Base-by-base conservation (phyloP, 2,888 invertebrate genomes). In the Camponotus fellah region DNA sequence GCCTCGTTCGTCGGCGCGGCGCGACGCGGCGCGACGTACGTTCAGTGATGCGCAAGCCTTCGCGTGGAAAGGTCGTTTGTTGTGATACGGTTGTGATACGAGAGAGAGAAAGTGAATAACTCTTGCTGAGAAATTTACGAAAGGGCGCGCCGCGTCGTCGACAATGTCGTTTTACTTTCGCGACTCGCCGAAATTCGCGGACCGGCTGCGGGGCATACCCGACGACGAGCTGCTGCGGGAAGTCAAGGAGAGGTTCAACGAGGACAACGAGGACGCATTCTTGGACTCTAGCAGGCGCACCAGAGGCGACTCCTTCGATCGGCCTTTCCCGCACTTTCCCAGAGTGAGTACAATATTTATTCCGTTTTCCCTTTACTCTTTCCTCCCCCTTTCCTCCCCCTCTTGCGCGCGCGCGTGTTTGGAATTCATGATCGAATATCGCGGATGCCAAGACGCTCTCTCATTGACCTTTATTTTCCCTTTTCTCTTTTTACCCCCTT, bases 81-180 rank as follows among this genome's bases (percentile, higher is more conserved):
- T 26, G 26, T 46, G 37, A 4, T 37, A 5, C 0, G 8, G n/a
- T 5, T 8, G 4, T 49, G 8, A 43, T 9, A 9, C 34, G 34
- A 37, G 37, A 32, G 21, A 62, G 8, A 21, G 26, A 40, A 40
- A 56, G n/a, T n/a, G 46, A 69, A 34, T 32, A 4, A 3, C 14
- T 34, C 46, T 12, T 49, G 40, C 40, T 43, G 58, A 26, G 40
- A 34, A 32, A 56, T 17, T 14, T 17, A 76, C 65, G 21, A 34
- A 26, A 46, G 46, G n/a, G 49, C n/a, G n/a, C 64, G 32, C 62
- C 34, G 37, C 10, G n/a, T 62, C 26, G 14, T n/a, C 21, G 49
- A 74, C 65, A 68, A 95, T 94, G 95, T 94, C 94, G 81, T 94
- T 91, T 87, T 93, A 94, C 81, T 94, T 94, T 77, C 93, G 93